Evolutionary conservation across 2,888 invertebrate species (phyloP), one percentile per base, ranked within the genome.

Genomic region (Dilophus febrilis): DNA sequence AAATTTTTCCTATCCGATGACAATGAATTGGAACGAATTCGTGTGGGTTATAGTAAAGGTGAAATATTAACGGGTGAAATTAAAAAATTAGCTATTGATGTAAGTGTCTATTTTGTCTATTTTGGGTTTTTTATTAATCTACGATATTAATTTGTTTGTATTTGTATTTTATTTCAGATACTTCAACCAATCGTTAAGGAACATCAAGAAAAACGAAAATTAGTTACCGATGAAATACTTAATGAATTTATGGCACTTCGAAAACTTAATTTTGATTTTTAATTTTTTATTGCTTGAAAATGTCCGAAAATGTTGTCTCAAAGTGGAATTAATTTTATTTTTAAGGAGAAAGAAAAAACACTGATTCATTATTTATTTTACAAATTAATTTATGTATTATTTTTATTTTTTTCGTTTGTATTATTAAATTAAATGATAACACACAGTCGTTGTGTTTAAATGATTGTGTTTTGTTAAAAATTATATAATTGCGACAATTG

Each of bases 1-100:
- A 75, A 72, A 19, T 98, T 94, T 64, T 98, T 99, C 68, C 56
- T 95, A 42, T 94, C 95, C 43, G 91, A 94, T 60, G 97, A 98
- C 55, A 76, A 74, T 1, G 71, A 72, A 53, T 65, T 99, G 44
- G 84, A 83, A 48, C 63, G 80, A 59, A 78, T 90, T 16, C 54
- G 58, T 11, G 22, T 49, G 14, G 56, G 58, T 2, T 63, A 62
- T 41, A 55, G 49, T 35, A 61, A 57, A 37, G 98, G 98, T 3
- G 75, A 77, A 53, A 65, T 99, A 64, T 62, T 98, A 28, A 95
- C 95, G 0, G 97, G 98, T 0, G 86, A 94, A 59, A 67, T 98
- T 42, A 99, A 99, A 61, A 87, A 87, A 55, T 68, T 87, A 48
- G 73, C 95, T 5, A 87, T 95, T 48, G 80, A 82, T 48, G 59